Conservation (phyloP, 1,140 invertebrate species). For the Diploscapter pachys region DNA sequence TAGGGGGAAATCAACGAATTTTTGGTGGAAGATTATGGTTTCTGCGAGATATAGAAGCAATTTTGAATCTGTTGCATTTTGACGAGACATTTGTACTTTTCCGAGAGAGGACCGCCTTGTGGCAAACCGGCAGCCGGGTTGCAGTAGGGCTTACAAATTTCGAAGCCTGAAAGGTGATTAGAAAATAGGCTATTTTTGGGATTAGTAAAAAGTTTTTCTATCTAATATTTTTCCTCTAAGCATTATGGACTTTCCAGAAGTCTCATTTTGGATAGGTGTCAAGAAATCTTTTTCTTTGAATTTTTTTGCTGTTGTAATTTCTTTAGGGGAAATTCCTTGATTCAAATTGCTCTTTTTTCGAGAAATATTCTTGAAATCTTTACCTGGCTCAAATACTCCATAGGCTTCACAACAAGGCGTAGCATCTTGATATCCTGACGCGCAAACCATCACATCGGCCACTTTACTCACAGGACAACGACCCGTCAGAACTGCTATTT, state of each 20-base stretch:
- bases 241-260: too few relatives aligned
- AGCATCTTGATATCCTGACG: conserved; percentile 56
- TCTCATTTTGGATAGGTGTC: too few relatives aligned
- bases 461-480: conserved; percentile 56
- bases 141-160: conserved; percentile 59
- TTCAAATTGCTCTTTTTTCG: too few relatives aligned
- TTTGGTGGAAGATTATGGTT: conserved; percentile 39
- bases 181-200: too few relatives aligned
- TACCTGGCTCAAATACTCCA: conserved; percentile 50
- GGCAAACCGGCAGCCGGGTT: conserved; percentile 56
- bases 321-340: too few relatives aligned
- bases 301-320: conserved; percentile 1
- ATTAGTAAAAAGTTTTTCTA: too few relatives aligned
- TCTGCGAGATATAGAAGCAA: conserved; percentile 56
- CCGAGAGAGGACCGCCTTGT: conserved; percentile 55
- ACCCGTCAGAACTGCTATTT: conserved; percentile 58
- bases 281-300: neutral
- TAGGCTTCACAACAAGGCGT: conserved; percentile 56
- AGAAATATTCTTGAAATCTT: neutral
- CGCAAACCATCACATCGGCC: conserved; percentile 58
- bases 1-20: neutral
- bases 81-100: conserved; percentile 55
- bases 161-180: conserved; percentile 39
- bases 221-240: too few relatives aligned
- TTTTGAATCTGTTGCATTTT: conserved; percentile 55